Percentiles rank a stretch among this genome's conserved stretches.
These are phyloP conservation scores for Sialia sialis DNA, from an alignment of 2,113 vertebrate species.

Conservation along the genomic window DNA sequence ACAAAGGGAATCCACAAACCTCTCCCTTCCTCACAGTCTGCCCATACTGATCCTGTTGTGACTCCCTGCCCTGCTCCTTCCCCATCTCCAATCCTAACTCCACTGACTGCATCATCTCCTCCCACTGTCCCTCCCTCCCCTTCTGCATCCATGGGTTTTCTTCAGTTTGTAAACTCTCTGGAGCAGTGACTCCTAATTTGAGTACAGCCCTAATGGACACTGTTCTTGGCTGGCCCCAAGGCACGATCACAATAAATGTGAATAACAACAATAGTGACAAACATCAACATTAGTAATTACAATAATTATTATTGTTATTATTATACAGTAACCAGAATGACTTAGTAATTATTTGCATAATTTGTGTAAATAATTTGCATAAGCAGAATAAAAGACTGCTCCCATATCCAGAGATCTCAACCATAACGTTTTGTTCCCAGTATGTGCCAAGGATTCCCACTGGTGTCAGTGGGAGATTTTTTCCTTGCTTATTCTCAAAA, in stretches of 20 bases:
- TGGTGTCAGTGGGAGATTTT: conserved; percentile 37
- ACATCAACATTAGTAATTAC: conserved; percentile 45
- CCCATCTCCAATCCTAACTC: accelerated
- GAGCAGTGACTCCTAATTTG: neutral
- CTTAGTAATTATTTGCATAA: conserved; percentile 61
- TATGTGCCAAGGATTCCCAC: conserved; percentile 37
- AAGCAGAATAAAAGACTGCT: conserved; percentile 44
- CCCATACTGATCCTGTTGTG: accelerated
- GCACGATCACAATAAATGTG: neutral
- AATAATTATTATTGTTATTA: conserved; percentile 60
- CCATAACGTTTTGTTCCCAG: neutral
- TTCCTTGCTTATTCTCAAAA: conserved; percentile 40
- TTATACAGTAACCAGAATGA: conserved; percentile 49
- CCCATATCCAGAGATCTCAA: conserved; percentile 27
- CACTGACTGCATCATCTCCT: neutral
- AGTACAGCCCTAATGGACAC: neutral
- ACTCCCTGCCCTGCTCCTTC: neutral
- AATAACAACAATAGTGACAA: conserved; percentile 7
- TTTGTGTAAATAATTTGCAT: conserved; percentile 65
- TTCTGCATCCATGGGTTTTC: neutral
- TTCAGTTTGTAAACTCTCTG: neutral
- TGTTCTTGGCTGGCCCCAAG: neutral
- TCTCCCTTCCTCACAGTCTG: neutral
- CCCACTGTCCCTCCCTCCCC: neutral
- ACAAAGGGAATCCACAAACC: neutral